Conservation (phyloP, 1,140 invertebrate genomes). For the Copidosoma floridanum region DNA sequence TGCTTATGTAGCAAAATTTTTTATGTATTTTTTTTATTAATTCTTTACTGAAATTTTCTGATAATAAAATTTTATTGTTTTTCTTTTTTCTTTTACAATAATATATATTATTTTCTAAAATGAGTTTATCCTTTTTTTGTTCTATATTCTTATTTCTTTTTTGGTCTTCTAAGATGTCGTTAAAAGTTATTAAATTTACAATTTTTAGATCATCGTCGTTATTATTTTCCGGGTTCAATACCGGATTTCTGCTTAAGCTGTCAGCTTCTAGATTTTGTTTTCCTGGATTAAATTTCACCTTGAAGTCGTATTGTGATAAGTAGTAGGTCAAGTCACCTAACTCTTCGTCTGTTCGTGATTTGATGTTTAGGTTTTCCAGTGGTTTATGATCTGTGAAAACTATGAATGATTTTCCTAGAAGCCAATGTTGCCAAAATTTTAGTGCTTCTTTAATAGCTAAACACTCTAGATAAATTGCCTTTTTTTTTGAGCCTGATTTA, state of each 20-base stretch:
- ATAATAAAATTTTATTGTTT: no score
- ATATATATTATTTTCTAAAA: neutral
- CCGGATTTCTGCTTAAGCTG: no score
- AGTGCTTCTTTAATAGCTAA: constrained; percentile 1
- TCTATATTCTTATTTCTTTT: neutral
- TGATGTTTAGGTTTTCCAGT: constrained; percentile 26
- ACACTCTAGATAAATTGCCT: neutral
- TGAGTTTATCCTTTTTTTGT: neutral
- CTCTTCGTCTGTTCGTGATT: neutral
- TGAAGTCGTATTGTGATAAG: neutral
- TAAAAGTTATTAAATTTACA: neutral
- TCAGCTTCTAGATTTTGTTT: constrained; percentile 25
- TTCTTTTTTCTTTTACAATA: no score
- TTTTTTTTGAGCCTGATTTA: constrained; percentile 2
- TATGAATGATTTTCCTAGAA: constrained; percentile 16
- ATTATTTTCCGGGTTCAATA: no score
- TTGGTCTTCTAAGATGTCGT: neutral
- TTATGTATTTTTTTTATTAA: constrained; percentile 12
- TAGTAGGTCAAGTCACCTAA: neutral
- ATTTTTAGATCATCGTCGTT: neutral
- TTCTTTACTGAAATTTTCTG: neutral
- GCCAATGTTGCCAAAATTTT: constrained; percentile 4
- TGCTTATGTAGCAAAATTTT: no score
- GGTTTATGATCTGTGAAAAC: constrained; percentile 25
- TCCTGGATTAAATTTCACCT: constrained; percentile 21